A percentile compares a stretch with the other conserved stretches of the same genome.
These are phyloP conservation scores for Sinocyclocheilus grahami DNA, from an alignment of 2,113 vertebrate species.

Conservation along the genomic window DNA sequence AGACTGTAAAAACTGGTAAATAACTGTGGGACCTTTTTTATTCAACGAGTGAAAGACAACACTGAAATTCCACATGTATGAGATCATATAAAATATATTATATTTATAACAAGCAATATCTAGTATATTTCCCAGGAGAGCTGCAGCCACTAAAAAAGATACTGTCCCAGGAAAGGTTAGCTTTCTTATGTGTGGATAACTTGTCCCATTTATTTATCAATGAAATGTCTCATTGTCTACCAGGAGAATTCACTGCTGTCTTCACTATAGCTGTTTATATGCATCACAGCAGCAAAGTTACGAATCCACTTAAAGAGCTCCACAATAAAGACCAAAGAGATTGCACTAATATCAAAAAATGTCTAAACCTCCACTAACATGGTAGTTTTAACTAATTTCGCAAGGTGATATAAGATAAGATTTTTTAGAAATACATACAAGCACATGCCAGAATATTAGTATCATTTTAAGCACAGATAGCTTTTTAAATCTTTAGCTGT, in stretches of 20 bases:
- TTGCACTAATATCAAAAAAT: neutral
- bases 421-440: too few relatives aligned
- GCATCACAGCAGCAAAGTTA: neutral
- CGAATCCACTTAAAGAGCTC: neutral
- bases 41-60: neutral
- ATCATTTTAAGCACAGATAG: neutral
- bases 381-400: neutral
- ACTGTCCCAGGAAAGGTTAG: neutral
- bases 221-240: neutral
- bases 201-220: neutral
- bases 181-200: neutral
- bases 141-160: neutral
- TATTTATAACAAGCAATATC: constrained; percentile 4
- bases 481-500: neutral
- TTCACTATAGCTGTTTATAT: neutral
- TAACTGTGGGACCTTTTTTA: neutral
- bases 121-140: neutral
- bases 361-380: neutral
- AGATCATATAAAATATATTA: constrained; percentile 4
- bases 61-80: neutral
- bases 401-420: neutral
- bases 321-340: neutral
- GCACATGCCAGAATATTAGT: too few relatives aligned
- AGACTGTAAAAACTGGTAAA: neutral
- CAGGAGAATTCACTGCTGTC: neutral